phyloP scores from a whole-genome alignment of 2,888 invertebrate species.

The Nasonovia ribisnigri region DNA sequence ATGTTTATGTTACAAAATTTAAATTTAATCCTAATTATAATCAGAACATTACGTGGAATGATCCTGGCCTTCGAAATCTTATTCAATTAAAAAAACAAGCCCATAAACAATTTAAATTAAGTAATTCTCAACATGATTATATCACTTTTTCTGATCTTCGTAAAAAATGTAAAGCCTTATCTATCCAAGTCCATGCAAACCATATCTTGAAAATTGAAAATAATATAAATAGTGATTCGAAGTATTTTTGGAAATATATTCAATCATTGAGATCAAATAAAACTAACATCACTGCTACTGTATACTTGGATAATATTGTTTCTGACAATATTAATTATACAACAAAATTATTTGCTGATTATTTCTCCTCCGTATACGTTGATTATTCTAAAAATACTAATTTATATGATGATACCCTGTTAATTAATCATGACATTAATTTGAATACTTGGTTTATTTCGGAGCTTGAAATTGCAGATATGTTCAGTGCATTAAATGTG shows the following conservation, averaged over 20 bases:
- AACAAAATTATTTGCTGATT: constrained; percentile 10
- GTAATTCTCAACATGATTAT: constrained; percentile 10
- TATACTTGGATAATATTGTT: neutral
- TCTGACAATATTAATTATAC: neutral
- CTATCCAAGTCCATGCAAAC: neutral
- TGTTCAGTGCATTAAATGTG: neutral
- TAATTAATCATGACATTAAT: neutral
- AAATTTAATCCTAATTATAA: constrained; percentile 8
- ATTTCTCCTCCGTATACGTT: constrained; percentile 9
- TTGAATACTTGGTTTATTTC: neutral
- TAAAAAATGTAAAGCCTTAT: constrained; percentile 3
- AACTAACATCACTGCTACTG: neutral
- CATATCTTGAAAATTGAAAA: constrained; percentile 24
- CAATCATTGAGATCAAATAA: neutral
- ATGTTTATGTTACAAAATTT: constrained; percentile 10
- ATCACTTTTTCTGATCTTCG: neutral
- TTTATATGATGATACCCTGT: neutral
- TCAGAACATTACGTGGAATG: constrained; percentile 1
- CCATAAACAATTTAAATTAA: no score
- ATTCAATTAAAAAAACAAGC: neutral
- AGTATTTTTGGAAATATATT: constrained; percentile 31
- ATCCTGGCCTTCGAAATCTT: neutral
- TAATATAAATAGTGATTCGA: neutral
- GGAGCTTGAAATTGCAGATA: neutral
- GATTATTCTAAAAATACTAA: neutral